Percentiles rank a stretch among this genome's conserved stretches.
phyloP scores from a whole-genome alignment of 2,888 invertebrate species.

The Polyploca ridens region DNA sequence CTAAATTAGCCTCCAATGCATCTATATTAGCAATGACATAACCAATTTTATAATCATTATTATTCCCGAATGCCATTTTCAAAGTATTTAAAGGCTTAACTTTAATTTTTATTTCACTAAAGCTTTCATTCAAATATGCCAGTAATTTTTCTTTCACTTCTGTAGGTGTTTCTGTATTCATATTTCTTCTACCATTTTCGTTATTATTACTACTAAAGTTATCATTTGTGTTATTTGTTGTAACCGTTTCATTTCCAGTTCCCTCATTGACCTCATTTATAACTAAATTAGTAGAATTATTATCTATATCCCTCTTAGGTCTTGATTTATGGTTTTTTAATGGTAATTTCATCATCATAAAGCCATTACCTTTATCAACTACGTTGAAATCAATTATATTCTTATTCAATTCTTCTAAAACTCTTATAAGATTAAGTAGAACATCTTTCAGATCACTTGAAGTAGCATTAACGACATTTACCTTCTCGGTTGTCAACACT shows the following conservation, averaged over 20 bases:
- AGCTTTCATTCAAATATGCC: slow-evolving; percentile 42
- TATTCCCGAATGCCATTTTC: slow-evolving; percentile 34
- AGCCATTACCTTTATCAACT: background rate
- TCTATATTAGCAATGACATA: slow-evolving; percentile 58
- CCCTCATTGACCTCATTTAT: background rate
- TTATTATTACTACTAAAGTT: background rate
- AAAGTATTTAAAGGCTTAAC: slow-evolving; percentile 34
- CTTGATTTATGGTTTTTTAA: background rate
- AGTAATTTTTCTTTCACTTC: slow-evolving; percentile 46
- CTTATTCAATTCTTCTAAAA: background rate
- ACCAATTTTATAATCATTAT: slow-evolving; percentile 48
- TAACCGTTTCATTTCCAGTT: background rate
- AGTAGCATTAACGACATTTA: background rate
- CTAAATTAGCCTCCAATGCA: slow-evolving; percentile 46
- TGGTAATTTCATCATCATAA: background rate
- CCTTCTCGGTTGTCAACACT: background rate
- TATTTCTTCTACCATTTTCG: slow-evolving; percentile 22
- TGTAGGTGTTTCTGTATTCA: slow-evolving; percentile 18
- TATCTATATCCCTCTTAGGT: background rate
- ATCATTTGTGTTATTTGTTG: background rate
- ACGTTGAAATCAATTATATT: background rate
- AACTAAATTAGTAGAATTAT: background rate
- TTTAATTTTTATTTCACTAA: slow-evolving; percentile 44
- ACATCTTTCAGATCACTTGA: background rate
- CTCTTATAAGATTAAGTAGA: background rate